Percentiles rank a stretch among this genome's conserved stretches.
Conservation (phyloP, 2,113 vertebrate species). For the Bos indicus region DNA sequence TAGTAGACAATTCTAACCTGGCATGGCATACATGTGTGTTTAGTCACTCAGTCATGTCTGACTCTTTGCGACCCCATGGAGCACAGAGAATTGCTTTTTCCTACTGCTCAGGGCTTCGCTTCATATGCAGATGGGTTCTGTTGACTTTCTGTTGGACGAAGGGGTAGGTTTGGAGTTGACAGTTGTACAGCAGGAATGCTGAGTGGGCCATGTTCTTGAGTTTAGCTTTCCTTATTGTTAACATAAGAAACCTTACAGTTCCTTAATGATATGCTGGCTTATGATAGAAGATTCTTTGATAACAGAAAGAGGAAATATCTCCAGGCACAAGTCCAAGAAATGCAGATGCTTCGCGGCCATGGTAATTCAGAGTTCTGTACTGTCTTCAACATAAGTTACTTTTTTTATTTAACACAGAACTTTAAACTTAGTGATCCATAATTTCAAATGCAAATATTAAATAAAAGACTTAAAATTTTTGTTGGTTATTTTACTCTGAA, state of each 20-base stretch:
- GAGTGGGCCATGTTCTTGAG: not conserved
- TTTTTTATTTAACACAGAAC: not conserved
- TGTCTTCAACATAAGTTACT: not conserved
- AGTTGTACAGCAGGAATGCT: not conserved
- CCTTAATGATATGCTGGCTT: not conserved
- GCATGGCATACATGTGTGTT: not conserved
- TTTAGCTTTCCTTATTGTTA: not conserved
- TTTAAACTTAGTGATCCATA: not conserved
- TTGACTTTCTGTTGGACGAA: not conserved
- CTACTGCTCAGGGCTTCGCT: not conserved
- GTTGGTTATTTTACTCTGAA: not conserved
- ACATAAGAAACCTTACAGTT: not conserved
- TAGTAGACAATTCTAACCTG: not conserved
- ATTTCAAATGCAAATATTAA: not conserved
- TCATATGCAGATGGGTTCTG: not conserved
- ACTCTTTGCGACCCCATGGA: not conserved
- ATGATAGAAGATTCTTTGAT: not conserved
- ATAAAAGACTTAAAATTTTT: not conserved
- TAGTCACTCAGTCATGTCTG: not conserved
- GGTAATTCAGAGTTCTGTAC: not conserved
- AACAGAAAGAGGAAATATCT: not conserved
- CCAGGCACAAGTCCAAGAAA: not conserved
- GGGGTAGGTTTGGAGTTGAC: not conserved
- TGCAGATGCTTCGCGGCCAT: rapidly evolving
- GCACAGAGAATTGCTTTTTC: not conserved